Conservation (phyloP, 2,888 invertebrate species). For the Panzeria rudis region DNA sequence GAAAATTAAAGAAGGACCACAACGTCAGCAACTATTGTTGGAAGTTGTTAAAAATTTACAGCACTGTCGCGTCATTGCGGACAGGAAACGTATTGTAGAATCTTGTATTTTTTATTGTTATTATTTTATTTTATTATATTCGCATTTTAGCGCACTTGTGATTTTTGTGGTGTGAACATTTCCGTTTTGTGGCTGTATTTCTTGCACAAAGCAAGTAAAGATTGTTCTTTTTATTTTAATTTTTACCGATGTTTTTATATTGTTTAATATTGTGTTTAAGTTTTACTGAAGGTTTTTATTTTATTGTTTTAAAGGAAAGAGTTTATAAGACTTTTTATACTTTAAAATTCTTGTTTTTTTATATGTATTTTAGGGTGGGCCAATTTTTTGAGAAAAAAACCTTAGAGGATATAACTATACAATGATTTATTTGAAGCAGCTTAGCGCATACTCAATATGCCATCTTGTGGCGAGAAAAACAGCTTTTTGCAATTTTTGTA, state of each 20-base stretch:
- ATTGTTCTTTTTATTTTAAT: constrained; percentile 7
- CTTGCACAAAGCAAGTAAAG: constrained; percentile 49
- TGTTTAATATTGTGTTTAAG: neutral
- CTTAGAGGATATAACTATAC: too few relatives aligned
- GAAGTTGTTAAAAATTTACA: constrained; percentile 45
- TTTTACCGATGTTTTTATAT: constrained; percentile 37
- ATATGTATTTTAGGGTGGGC: too few relatives aligned
- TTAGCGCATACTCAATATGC: too few relatives aligned
- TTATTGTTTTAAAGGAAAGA: neutral
- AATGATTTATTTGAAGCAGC: too few relatives aligned
- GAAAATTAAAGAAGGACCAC: constrained; percentile 19
- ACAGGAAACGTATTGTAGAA: constrained; percentile 72
- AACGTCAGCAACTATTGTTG: constrained; percentile 20
- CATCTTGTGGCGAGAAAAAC: too few relatives aligned
- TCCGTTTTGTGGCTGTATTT: constrained; percentile 62
- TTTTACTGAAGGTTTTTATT: neutral
- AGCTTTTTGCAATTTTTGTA: too few relatives aligned
- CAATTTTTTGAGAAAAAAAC: too few relatives aligned
- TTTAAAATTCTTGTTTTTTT: too few relatives aligned
- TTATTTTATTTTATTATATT: constrained; percentile 49
- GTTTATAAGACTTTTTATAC: neutral
- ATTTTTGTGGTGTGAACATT: constrained; percentile 68
- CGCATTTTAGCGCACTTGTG: constrained; percentile 60
- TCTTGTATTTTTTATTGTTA: constrained; percentile 56
- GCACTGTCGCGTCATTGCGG: constrained; percentile 63